Conservation (phyloP, 2,113 vertebrate species). For the Callaeas wilsoni region DNA sequence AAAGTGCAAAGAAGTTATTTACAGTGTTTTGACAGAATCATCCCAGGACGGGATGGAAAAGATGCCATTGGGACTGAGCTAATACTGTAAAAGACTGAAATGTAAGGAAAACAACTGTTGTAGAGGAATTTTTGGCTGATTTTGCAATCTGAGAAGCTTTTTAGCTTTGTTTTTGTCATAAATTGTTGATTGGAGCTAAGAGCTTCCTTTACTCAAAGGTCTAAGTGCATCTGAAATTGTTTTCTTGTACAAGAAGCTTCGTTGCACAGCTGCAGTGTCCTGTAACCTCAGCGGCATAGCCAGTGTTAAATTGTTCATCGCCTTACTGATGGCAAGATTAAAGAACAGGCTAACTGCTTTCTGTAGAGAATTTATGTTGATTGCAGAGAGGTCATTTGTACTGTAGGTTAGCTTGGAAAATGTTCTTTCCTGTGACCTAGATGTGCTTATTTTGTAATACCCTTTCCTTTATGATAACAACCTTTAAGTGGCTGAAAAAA, state of each 20-base stretch:
- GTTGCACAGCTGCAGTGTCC: neutral
- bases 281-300: neutral
- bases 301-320: neutral
- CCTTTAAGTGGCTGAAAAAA: neutral
- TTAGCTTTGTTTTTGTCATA: conserved; percentile 22
- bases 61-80: conserved; percentile 57
- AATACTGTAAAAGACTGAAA: conserved; percentile 25
- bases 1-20: conserved; percentile 38
- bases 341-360: neutral
- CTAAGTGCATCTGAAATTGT: conserved; percentile 14
- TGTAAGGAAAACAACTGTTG: conserved; percentile 22
- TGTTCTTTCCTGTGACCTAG: conserved; percentile 12
- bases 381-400: neutral
- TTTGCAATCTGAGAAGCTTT: conserved; percentile 13
- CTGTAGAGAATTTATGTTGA: neutral
- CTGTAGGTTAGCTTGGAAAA: neutral
- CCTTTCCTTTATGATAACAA: neutral
- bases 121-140: conserved; percentile 21
- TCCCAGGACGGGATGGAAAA: conserved; percentile 2
- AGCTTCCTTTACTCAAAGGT: neutral
- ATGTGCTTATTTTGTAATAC: conserved; percentile 11
- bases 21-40: conserved; percentile 56
- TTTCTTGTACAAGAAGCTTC: neutral
- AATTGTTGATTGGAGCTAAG: neutral
- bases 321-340: neutral